Conservation (phyloP, 2,113 vertebrate species). For the Carassius gibelio region DNA sequence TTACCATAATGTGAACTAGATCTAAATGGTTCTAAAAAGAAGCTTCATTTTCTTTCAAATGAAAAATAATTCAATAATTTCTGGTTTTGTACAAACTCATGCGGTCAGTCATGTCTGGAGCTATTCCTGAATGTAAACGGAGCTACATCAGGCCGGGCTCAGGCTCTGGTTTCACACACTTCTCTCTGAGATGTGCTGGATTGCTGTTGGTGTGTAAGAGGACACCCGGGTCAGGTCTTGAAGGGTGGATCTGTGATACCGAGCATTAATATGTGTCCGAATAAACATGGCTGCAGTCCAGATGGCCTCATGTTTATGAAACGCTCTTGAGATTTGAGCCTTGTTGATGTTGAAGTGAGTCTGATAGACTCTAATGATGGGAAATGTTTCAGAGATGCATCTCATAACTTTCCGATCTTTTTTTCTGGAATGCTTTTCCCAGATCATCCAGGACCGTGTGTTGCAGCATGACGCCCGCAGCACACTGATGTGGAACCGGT, state of each 20-base stretch:
- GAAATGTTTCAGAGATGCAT: background rate
- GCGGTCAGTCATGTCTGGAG: constrained; percentile 17
- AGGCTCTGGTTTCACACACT: constrained; percentile 35
- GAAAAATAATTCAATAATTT: background rate
- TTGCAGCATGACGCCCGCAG: constrained; percentile 91
- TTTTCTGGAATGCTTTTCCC: background rate
- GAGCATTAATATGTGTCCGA: constrained; percentile 25
- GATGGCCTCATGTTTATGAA: background rate
- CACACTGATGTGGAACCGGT: constrained; percentile 97
- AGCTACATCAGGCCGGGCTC: background rate
- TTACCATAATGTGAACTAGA: background rate
- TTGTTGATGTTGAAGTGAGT: background rate
- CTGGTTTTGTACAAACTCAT: background rate
- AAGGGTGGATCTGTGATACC: background rate
- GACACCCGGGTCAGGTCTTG: constrained; percentile 24
- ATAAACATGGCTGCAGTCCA: background rate
- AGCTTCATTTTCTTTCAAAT: background rate
- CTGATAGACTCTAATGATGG: background rate
- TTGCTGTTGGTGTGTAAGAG: constrained; percentile 25
- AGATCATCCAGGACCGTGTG: constrained; percentile 99
- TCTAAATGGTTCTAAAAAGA: background rate
- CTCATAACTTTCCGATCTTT: background rate
- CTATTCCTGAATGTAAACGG: constrained; percentile 33
- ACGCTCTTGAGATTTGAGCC: background rate
- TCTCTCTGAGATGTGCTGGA: constrained; percentile 1